phyloP scores from a whole-genome alignment of 1,140 invertebrate species.

The Vanessa atalanta region DNA sequence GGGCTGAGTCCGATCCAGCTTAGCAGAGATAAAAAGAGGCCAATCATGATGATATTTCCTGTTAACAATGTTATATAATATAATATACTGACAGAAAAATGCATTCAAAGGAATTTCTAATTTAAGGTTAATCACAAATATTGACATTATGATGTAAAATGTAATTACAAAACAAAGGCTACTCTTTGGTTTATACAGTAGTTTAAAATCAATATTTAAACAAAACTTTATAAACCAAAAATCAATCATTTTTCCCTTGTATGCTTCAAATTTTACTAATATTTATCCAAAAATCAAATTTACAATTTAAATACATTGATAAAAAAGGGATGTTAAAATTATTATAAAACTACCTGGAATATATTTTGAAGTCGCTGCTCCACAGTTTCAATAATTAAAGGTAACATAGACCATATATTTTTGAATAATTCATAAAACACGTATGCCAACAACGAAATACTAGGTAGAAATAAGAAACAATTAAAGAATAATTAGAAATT shows the following conservation, averaged over 20 bases:
- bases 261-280: too few species aligned
- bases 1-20: slow-evolving; percentile 58
- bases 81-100: neutral
- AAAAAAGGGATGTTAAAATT: neutral
- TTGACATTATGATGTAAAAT: too few species aligned
- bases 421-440: neutral
- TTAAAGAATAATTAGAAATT: neutral
- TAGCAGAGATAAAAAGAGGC: slow-evolving; percentile 50
- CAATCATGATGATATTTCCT: slow-evolving; percentile 57
- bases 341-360: slow-evolving; percentile 4
- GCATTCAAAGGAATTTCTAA: neutral
- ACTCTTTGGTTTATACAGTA: too few species aligned
- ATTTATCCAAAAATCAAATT: neutral
- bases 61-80: slow-evolving; percentile 41
- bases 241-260: too few species aligned
- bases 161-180: too few species aligned
- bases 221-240: too few species aligned
- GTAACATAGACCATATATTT: neutral
- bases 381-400: neutral
- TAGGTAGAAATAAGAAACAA: neutral
- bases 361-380: neutral
- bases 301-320: neutral
- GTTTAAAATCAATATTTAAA: too few species aligned
- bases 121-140: too few species aligned
- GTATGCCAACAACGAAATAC: neutral